These are phyloP conservation scores for Branchellion lobata DNA, from an alignment of 2,888 invertebrate genomes.

Conservation along the genomic window DNA sequence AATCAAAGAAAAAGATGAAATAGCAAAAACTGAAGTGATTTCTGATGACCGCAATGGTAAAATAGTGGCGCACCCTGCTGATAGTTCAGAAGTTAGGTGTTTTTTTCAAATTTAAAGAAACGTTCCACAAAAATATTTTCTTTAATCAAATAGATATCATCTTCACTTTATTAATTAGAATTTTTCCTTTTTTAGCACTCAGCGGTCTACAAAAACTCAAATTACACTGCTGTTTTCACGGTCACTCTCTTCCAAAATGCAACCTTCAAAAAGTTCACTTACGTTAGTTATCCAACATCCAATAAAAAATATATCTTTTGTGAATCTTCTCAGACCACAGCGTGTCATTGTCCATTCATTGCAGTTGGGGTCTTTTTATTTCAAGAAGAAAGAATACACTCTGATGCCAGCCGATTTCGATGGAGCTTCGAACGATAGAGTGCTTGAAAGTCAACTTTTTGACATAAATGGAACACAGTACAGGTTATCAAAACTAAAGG, in stretches of 20 bases:
- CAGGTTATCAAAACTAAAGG: not conserved
- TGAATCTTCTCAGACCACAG: too few species aligned
- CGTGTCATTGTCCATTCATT: too few species aligned
- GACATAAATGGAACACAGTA: not conserved
- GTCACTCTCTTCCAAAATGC: not conserved
- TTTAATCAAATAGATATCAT: too few species aligned
- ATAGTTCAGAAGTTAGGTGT: not conserved
- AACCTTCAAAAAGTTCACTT: not conserved
- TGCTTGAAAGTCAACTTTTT: not conserved
- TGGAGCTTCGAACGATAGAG: not conserved
- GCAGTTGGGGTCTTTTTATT: not conserved
- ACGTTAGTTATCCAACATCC: not conserved
- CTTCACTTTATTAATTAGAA: too few species aligned
- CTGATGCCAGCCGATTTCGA: not conserved
- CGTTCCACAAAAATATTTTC: too few species aligned
- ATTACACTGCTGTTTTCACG: not conserved
- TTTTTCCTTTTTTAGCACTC: not conserved
- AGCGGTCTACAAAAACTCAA: not conserved
- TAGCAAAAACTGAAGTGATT: not conserved
- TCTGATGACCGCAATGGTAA: not conserved
- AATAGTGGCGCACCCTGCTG: not conserved
- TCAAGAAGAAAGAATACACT: not conserved
- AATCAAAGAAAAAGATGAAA: not conserved
- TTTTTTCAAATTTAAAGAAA: not conserved
- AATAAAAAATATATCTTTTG: too few species aligned